A percentile compares a stretch with the other conserved stretches of the same genome.
Conservation (phyloP, 2,113 vertebrate species). For the Alces alces region DNA sequence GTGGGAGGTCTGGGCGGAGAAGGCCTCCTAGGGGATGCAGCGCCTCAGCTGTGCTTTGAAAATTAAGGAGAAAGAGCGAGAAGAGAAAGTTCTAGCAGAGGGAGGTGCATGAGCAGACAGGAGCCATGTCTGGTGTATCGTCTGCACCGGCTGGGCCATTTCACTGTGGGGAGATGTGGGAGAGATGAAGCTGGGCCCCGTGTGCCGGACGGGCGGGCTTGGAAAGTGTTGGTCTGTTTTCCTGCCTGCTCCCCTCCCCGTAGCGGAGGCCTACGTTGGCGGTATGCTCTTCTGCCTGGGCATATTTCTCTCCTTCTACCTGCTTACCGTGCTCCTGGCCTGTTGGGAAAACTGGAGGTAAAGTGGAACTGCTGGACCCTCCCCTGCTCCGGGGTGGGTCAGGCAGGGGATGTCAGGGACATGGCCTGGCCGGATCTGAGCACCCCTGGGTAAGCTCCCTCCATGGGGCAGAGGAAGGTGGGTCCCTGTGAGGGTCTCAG, state of each 20-base stretch:
- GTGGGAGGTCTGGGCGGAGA: neutral
- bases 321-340: constrained; percentile 88
- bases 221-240: neutral
- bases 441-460: neutral
- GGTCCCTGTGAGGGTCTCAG: neutral
- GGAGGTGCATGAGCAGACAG: neutral
- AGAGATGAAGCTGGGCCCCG: neutral
- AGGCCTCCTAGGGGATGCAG: neutral
- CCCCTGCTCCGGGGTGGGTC: neutral
- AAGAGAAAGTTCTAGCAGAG: neutral
- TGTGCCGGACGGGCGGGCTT: accelerated
- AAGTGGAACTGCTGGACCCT: neutral
- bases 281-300: constrained; percentile 94
- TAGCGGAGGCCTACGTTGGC: constrained; percentile 90
- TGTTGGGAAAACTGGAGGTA: constrained; percentile 93
- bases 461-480: neutral
- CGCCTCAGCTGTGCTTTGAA: neutral
- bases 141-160: neutral
- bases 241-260: neutral
- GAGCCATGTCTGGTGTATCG: neutral
- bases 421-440: neutral
- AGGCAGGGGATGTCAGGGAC: neutral
- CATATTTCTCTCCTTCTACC: constrained; percentile 95
- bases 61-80: neutral
- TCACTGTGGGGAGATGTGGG: neutral